Base-by-base conservation (phyloP, 2,797 vertebrate genomes). In the Florisuga fusca region DNA sequence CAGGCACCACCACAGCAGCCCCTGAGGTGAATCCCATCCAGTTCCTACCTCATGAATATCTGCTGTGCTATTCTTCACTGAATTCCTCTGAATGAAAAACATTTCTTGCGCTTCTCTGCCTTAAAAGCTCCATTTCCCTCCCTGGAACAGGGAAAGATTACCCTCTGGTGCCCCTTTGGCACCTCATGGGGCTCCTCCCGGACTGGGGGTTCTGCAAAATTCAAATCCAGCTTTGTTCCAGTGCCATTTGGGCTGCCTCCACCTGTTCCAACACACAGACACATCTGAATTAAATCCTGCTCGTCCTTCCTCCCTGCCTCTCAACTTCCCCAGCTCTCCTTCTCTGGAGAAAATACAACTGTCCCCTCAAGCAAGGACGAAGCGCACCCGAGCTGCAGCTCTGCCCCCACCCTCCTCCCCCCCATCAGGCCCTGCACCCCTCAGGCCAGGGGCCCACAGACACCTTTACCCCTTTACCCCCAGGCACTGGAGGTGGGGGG, bases 401-500 rank as follows among this genome's bases (percentile, higher is more conserved):
- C 58, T 2, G 12, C 0, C n/a, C n/a, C n/a, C n/a, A n/a, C n/a
- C n/a, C n/a, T n/a, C n/a, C n/a, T 9, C 31, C 31, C 63, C 14
- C 8, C 3, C n/a, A n/a, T 1, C 0, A 45, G 43, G 43, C 43
- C 45, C 45, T 20, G 12, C 12, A 10, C 6, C 25, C 17, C 38
- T 34, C 46, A 31, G 53, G n/a, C 27, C 2, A 0, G 18, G 1
- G 2, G 10, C 63, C 61, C 90, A 57, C 55, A 25, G 12, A 33
- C 20, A 29, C 4, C 0, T 5, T 10, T 13, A 6, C 50, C 29
- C 23, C n/a, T n/a, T n/a, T n/a, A n/a, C n/a, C n/a, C n/a, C 36
- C 0, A 1, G 4, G 29, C 0, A 1, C 19, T 21, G 9, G 45
- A 46, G 19, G 19, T 46, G 19, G 18, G 45, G 46, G 46, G 20